Conservation (phyloP, 2,113 vertebrate genomes). For the Sula dactylatra region DNA sequence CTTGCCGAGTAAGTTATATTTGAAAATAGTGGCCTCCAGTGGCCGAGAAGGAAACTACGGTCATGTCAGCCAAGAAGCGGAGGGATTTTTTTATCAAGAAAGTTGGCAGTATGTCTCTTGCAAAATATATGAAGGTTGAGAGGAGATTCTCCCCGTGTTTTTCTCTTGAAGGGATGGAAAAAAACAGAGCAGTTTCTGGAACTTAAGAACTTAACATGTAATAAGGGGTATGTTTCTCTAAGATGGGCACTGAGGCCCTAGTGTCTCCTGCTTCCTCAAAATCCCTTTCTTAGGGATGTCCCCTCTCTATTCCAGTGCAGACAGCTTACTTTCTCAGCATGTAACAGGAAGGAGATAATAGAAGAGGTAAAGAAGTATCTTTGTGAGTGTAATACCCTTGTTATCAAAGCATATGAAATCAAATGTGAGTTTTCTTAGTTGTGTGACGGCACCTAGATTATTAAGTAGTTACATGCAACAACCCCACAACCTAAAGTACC, state of each 20-base stretch:
- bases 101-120: neutral
- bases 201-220: fast-evolving
- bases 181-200: neutral
- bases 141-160: neutral
- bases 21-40: neutral
- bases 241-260: neutral
- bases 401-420: neutral
- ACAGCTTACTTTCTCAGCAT: neutral
- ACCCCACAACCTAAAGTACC: neutral
- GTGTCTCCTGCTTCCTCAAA: neutral
- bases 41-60: neutral
- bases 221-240: neutral
- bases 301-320: neutral
- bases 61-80: neutral
- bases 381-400: neutral
- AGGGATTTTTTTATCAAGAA: neutral
- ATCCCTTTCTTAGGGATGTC: neutral
- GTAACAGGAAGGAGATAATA: neutral
- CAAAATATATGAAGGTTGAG: neutral
- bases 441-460: neutral
- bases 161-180: neutral
- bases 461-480: neutral
- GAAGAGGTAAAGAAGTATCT: neutral
- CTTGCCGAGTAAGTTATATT: fast-evolving
- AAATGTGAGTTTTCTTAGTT: neutral